A percentile compares a stretch with the other conserved stretches of the same genome.
Conservation (phyloP, 2,797 vertebrate species). For the Poecilia velifera region DNA sequence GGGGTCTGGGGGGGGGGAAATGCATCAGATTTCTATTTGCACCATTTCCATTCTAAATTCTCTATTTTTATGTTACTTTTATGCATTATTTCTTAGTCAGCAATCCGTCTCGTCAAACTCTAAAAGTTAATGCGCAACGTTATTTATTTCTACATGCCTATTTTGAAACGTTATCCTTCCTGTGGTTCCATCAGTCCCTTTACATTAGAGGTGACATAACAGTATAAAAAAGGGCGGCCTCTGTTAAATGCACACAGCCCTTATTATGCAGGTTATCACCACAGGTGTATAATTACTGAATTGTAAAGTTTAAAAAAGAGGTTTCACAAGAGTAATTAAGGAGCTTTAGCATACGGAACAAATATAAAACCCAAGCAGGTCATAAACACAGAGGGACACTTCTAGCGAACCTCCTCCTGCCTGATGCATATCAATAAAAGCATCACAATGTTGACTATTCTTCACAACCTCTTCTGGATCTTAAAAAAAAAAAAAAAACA, state of each 20-base stretch:
- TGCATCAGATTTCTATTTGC: not conserved
- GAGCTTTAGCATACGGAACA: constrained; percentile 34
- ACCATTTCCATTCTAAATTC: not conserved
- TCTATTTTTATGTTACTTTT: not conserved
- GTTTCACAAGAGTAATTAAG: constrained; percentile 50
- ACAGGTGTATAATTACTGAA: constrained; percentile 42
- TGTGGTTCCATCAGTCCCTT: constrained; percentile 23
- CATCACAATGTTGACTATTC: constrained; percentile 32
- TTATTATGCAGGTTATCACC: constrained; percentile 23
- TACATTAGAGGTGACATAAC: constrained; percentile 25
- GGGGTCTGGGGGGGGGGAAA: not conserved
- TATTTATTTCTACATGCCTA: not conserved
- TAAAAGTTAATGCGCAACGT: not conserved
- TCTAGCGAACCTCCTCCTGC: constrained; percentile 39
- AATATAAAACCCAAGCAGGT: constrained; percentile 46
- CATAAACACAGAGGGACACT: constrained; percentile 51
- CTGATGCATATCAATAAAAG: constrained; percentile 37
- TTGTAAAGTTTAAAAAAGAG: constrained; percentile 26
- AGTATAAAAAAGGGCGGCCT: constrained; percentile 31
- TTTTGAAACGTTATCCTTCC: not conserved
- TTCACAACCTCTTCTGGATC: constrained; percentile 10
- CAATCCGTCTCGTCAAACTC: not conserved
- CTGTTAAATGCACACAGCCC: constrained; percentile 18
- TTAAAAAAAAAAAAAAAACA: constrained; percentile 7
- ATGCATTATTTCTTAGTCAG: not conserved